A percentile compares a stretch with the other conserved stretches of the same genome.
Evolutionary conservation across 1,140 invertebrate species (phyloP).

Genomic region (Drosophila fuyamai): DNA sequence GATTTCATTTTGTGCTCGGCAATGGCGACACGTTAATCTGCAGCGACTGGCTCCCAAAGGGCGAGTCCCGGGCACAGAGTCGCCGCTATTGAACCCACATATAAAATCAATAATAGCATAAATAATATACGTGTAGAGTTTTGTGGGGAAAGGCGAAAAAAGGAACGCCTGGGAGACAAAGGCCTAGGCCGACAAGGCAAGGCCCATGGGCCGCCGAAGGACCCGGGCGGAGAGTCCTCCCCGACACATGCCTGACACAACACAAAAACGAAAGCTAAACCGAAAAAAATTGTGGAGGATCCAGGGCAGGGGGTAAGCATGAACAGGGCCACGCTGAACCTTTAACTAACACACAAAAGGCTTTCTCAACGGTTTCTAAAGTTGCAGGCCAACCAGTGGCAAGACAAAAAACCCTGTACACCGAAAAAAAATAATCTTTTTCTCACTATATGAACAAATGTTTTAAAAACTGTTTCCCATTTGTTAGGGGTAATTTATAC

Average conservation of each 20-base stretch:
- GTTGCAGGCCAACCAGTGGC: conserved; percentile 47
- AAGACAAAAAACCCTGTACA: conserved; percentile 10
- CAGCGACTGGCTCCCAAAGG: conserved; percentile 31
- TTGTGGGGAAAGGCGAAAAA: conserved; percentile 22
- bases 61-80: conserved; percentile 16
- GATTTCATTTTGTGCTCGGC: conserved; percentile 67
- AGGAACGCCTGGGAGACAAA: conserved; percentile 57
- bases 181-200: conserved; percentile 64
- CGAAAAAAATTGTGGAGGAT: conserved; percentile 25
- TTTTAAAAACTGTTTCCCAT: too few species aligned
- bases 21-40: conserved; percentile 56
- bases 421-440: background rate
- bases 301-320: conserved; percentile 15
- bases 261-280: conserved; percentile 61
- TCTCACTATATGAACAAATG: too few species aligned
- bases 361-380: conserved; percentile 69
- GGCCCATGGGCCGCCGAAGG: conserved; percentile 62
- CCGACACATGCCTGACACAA: conserved; percentile 68
- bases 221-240: conserved; percentile 58
- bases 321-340: conserved; percentile 24
- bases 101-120: conserved; percentile 81
- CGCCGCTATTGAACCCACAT: conserved; percentile 59
- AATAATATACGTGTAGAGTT: conserved; percentile 72
- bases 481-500: too few species aligned
- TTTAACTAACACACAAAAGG: conserved; percentile 67